Evolutionary conservation across 2,113 vertebrate genomes (phyloP), one percentile per base, ranked within the genome.

Genomic region (Microcebus jonahi): DNA sequence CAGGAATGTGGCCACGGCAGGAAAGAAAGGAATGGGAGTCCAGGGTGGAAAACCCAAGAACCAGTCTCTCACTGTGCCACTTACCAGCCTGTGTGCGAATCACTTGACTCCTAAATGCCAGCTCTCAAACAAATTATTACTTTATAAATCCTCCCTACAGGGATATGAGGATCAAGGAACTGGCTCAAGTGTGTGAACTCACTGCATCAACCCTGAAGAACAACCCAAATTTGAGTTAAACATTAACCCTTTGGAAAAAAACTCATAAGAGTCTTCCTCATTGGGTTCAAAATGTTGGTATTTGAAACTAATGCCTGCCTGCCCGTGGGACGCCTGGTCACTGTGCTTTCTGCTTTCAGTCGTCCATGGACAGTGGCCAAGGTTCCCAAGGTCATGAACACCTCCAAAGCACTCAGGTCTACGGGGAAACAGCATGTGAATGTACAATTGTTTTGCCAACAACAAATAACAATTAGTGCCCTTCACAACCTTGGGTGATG

Each of bases 1-100:
- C 34, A n/a, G 73, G 63, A 76, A 13, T 39, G 65, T 0, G 0
- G 21, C 36, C n/a, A 1, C 1, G 0, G 2, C 3, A 4, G 18
- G 3, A 45, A 21, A 42, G 8, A 53, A 59, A 73, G 4, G 4
- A 73, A 45, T 2, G 11, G 20, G 55, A 45, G n/a, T 25, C 7
- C 8, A 23, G 23, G 11, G 1, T 2, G 2, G n/a, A 5, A 39
- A 63, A 65, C 3, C 29, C 34, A 67, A 61, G 65, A 5, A n/a
- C n/a, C 70, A 59, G 11, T 25, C 53, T 95, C 53, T 91, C 20
- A 10, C 42, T 87, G 5, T 1, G 55, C 36, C 36, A 10, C 11
- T 65, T 23, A 29, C 13, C 48, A 21, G 23, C 17, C 34, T 81
- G 9, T 18, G 27, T n/a, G 42, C 4, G 2, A 61, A 55, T 34